Percentiles rank a stretch among this genome's conserved stretches.
These are phyloP conservation scores for Castor canadensis DNA, from an alignment of 2,113 vertebrate species.

Conservation along the genomic window DNA sequence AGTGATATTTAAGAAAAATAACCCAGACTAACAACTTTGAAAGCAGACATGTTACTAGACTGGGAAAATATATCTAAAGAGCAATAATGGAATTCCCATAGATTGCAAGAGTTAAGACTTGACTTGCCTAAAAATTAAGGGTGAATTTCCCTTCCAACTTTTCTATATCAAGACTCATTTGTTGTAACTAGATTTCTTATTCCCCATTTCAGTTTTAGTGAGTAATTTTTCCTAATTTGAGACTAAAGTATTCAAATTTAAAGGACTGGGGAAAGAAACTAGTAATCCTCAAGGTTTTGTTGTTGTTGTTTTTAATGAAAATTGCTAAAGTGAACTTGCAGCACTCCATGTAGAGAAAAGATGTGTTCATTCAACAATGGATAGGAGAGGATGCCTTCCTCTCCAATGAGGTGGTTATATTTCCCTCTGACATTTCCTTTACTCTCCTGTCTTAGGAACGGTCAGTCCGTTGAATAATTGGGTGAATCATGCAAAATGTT, in stretches of 20 bases:
- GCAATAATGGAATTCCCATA: slow-evolving; percentile 31
- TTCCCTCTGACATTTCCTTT: background rate
- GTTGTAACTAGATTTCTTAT: slow-evolving; percentile 42
- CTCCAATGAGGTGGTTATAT: background rate
- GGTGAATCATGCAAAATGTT: slow-evolving; percentile 18
- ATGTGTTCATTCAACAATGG: background rate
- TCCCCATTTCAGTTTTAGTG: slow-evolving; percentile 55
- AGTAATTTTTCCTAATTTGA: slow-evolving; percentile 33
- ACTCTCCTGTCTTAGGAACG: background rate
- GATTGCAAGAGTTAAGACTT: background rate
- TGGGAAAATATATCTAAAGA: slow-evolving; percentile 25
- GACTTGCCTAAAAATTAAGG: slow-evolving; percentile 54
- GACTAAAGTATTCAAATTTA: slow-evolving; percentile 13
- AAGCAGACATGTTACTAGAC: background rate
- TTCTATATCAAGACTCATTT: slow-evolving; percentile 1
- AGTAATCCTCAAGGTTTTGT: background rate
- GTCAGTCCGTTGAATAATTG: slow-evolving; percentile 45
- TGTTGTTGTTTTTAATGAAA: background rate
- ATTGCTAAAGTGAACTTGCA: background rate
- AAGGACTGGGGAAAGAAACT: background rate
- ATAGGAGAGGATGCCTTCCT: background rate
- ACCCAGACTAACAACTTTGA: background rate
- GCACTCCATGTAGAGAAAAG: background rate
- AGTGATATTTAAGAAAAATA: slow-evolving; percentile 18
- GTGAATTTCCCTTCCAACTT: slow-evolving; percentile 52